Evolutionary conservation across 2,113 vertebrate species (phyloP), one percentile per base, ranked within the genome.

Genomic region (Austrofundulus limnaeus): DNA sequence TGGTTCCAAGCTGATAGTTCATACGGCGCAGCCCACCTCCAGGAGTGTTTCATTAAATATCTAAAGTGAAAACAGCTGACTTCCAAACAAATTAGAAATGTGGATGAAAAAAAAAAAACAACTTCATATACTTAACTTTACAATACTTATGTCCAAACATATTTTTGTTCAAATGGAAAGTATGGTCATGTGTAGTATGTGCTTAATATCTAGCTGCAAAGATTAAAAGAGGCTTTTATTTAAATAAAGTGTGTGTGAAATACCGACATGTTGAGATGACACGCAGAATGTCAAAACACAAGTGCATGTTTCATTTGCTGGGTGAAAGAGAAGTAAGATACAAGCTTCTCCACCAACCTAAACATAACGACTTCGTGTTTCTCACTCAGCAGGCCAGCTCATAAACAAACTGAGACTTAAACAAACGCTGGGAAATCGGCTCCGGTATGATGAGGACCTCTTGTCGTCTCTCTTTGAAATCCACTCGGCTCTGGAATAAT

Each of bases 401-500:
- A 20, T 57, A 67, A 71, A 79, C 80, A 65, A 64, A 53, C 57
- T 5, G 47, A 25, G 69, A 70, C 64, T 63, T 56, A 80, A 77
- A 73, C 65, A 77, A 75, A 84, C 64, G 11, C 75, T 21, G 65
- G 58, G 63, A 61, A 71, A 79, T 50, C 20, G 11, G 59, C 62
- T 82, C 63, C 63, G 59, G 52, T 72, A 66, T 31, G 72, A 81
- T 48, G 48, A 74, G 60, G 34, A 64, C 69, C 78, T 78, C 69
- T 80, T 80, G 66, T 80, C 57, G 68, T 62, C 49, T 43, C 68
- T 41, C 72, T 83, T 66, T 82, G 79, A 84, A 83, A 80, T 37
- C 59, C 70, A 68, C 70, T 79, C 71, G 65, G 61, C 74, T 53
- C 12, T 45, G 68, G 83, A 75, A 80, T 87, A 85, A 90, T 82